Conservation (phyloP, 2,797 vertebrate genomes). For the Thaleichthys pacificus region DNA sequence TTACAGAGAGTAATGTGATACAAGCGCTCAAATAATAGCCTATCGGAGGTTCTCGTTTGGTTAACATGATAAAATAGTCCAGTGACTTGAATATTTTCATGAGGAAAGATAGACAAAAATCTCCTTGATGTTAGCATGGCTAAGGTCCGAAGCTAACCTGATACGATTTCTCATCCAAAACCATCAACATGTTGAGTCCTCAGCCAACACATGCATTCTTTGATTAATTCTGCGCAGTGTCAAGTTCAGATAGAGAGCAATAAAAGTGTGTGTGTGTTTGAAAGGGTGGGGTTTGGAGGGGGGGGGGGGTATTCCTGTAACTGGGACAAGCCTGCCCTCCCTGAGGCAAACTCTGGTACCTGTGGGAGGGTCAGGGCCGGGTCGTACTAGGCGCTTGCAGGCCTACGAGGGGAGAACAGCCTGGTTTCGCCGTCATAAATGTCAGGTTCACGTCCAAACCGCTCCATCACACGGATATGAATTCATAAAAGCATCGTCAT, state of each 20-base stretch:
- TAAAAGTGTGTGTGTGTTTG: too few species aligned
- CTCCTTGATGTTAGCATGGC: not conserved
- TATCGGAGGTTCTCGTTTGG: not conserved
- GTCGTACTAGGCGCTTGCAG: slow-evolving; percentile 9
- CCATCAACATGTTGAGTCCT: not conserved
- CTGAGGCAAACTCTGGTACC: slow-evolving; percentile 6
- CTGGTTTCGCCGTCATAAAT: slow-evolving; percentile 42
- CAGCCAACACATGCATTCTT: not conserved
- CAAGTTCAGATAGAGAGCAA: not conserved
- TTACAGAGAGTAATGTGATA: not conserved
- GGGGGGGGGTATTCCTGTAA: not conserved
- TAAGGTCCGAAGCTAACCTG: not conserved
- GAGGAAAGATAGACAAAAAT: not conserved
- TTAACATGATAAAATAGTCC: not conserved
- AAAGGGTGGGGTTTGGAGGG: not conserved
- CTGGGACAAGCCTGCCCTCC: not conserved
- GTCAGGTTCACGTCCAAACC: slow-evolving; percentile 30
- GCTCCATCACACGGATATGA: slow-evolving; percentile 10
- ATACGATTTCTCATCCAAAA: not conserved
- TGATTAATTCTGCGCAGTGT: not conserved
- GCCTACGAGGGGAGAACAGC: not conserved
- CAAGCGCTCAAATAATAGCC: not conserved
- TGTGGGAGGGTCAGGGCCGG: slow-evolving; percentile 13
- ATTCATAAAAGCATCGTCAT: not conserved
- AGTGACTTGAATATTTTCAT: not conserved